Evolutionary conservation across 1,140 invertebrate genomes (phyloP).

Genomic region (Lordiphosa stackelbergi): DNA sequence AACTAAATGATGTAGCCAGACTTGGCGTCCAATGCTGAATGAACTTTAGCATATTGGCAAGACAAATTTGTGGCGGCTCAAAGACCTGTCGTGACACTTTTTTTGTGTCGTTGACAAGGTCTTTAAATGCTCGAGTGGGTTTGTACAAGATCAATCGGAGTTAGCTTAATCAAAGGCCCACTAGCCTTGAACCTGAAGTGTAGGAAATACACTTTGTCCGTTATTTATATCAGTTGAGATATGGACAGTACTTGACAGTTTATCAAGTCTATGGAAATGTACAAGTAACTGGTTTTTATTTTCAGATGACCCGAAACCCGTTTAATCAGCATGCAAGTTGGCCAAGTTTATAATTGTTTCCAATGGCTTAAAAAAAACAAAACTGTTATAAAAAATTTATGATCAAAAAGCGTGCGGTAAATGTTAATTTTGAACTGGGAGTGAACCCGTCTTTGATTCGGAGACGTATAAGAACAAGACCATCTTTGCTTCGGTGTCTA

Average conservation of each 20-base stretch:
- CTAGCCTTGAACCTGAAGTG: no score
- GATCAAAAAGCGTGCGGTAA: background rate
- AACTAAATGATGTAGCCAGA: conserved; percentile 8
- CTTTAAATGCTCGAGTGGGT: conserved; percentile 1
- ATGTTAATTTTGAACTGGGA: no score
- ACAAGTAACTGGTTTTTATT: conserved; percentile 38
- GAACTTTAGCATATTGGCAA: conserved; percentile 15
- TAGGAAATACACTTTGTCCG: no score
- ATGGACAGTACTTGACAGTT: no score
- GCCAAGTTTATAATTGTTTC: conserved; percentile 10
- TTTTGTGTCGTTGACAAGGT: conserved; percentile 7
- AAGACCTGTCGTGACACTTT: conserved; percentile 14
- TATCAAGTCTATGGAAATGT: no score
- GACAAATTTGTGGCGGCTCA: conserved; percentile 4
- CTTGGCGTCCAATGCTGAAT: conserved; percentile 13
- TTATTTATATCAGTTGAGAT: no score
- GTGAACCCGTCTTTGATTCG: no score
- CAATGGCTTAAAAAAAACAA: conserved; percentile 1
- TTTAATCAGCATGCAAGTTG: conserved; percentile 22
- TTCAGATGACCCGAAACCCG: conserved; percentile 45
- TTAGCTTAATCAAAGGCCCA: background rate
- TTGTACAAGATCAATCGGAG: conserved; percentile 2
- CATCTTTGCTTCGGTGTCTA: background rate
- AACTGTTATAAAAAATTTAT: conserved; percentile 9
- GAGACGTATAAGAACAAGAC: no score